phyloP scores from a whole-genome alignment of 2,888 invertebrate genomes.

The Drosophila flavopinicola region DNA sequence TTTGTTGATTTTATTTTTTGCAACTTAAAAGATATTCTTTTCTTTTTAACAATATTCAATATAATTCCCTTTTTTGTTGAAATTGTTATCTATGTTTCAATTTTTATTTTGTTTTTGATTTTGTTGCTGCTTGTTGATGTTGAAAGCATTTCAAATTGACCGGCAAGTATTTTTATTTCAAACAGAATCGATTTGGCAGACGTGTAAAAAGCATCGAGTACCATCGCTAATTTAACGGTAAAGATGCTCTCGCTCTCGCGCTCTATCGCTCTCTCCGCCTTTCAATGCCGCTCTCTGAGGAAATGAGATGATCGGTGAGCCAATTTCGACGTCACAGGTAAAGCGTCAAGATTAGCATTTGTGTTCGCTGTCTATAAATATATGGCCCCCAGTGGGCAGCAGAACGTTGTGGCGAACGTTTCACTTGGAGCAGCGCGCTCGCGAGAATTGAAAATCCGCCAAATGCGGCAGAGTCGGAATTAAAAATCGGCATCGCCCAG shows the following conservation, averaged over 20 bases:
- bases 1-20: no score
- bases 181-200: background rate
- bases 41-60: no score
- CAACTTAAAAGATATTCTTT: no score
- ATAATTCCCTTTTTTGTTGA: no score
- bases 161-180: background rate
- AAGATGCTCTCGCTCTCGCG: constrained; percentile 4
- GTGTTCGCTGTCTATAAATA: constrained; percentile 64
- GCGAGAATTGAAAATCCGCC: no score
- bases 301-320: constrained; percentile 33
- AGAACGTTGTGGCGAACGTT: constrained; percentile 61
- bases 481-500: constrained; percentile 48
- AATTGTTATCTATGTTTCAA: no score
- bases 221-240: constrained; percentile 11
- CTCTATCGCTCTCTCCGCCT: background rate
- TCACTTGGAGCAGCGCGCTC: constrained; percentile 25
- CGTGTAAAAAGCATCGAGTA: background rate
- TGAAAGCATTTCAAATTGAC: background rate
- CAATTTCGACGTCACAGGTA: constrained; percentile 70
- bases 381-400: constrained; percentile 45
- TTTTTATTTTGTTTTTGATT: no score
- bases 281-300: no score
- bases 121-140: no score
- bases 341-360: constrained; percentile 67
- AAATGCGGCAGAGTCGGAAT: constrained; percentile 44